Evolutionary conservation across 92 coral and sea anemone species (phyloP), one percentile per base, ranked within the genome.

Genomic region (Chrysogorgia sp.): DNA sequence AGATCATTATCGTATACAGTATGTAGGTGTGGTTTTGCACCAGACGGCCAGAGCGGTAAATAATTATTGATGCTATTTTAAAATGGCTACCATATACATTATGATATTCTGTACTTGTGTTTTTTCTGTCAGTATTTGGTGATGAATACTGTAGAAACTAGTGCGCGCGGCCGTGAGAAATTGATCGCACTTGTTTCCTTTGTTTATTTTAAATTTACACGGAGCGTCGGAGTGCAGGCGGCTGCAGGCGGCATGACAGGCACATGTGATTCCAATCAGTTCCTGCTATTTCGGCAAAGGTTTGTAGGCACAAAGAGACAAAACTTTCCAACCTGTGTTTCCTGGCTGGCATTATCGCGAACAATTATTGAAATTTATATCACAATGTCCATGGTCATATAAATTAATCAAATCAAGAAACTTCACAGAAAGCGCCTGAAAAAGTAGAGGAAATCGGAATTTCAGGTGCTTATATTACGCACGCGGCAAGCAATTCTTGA

Each of bases 191-290:
- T 45, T 68, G 19, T 21, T 33, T 40, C 9, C 40, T 5, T 67
- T 12, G 23, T 56, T 33, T 53, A 21, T 50, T 29, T 52, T 71
- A 29, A 50, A n/a, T 10, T 71, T 28, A 29, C 19, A 47, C 63
- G 9, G 63, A 29, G 4, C 59, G 9, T n/a, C n/a, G n/a, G n/a
- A n/a, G n/a, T 23, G 9, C 2, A 52, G 79, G 79, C 52, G 79
- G 52, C 79, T 34, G 20, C 8, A 56, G 79, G 79, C 55, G 79
- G 58, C 79, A 69, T 67, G 30, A 17, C 17, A 52, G 32, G 20
- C 79, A 72, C 52, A 56, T 72, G 79, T 52, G 65, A 72, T 48
- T 72, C 43, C 35, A 53, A 72, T 72, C 65, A 33, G 43, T 72
- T 40, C 55, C 29, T 26, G 40, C 2, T 26, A 26, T n/a, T 31